phyloP scores from a whole-genome alignment of 1,140 invertebrate species.

The Musca domestica region DNA sequence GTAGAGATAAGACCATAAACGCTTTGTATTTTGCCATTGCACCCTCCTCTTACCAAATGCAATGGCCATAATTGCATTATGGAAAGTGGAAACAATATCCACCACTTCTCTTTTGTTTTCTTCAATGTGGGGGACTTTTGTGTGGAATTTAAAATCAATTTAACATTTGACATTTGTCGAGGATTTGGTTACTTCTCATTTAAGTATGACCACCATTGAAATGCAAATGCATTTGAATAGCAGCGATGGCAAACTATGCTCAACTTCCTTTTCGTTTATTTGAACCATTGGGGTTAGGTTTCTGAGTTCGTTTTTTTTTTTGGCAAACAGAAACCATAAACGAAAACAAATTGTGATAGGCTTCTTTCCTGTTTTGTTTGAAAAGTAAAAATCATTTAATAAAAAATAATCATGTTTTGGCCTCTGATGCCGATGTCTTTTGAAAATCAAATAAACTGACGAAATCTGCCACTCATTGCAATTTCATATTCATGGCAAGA shows the following conservation, averaged over 20 bases:
- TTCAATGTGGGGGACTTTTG: not conserved
- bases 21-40: not conserved
- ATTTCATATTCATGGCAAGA: no score
- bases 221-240: no score
- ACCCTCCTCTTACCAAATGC: not conserved
- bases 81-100: no score
- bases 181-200: slow-evolving; percentile 4
- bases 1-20: no score
- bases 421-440: no score
- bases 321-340: not conserved
- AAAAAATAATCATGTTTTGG: slow-evolving; percentile 1
- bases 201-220: no score
- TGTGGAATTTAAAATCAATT: slow-evolving; percentile 17
- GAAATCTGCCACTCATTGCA: no score
- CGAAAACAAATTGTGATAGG: slow-evolving; percentile 11
- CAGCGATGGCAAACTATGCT: no score
- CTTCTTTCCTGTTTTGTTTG: no score
- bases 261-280: no score
- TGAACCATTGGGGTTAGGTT: no score
- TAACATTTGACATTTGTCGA: slow-evolving; percentile 16
- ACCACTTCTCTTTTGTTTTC: not conserved
- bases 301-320: not conserved
- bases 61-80: slow-evolving; percentile 13
- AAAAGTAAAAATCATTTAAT: slow-evolving; percentile 17
- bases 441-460: no score